Percentiles rank a stretch among this genome's conserved stretches.
Conservation (phyloP, 30 jellyfish, hydroid and myxozoan genomes). For the Rhopilema esculentum region DNA sequence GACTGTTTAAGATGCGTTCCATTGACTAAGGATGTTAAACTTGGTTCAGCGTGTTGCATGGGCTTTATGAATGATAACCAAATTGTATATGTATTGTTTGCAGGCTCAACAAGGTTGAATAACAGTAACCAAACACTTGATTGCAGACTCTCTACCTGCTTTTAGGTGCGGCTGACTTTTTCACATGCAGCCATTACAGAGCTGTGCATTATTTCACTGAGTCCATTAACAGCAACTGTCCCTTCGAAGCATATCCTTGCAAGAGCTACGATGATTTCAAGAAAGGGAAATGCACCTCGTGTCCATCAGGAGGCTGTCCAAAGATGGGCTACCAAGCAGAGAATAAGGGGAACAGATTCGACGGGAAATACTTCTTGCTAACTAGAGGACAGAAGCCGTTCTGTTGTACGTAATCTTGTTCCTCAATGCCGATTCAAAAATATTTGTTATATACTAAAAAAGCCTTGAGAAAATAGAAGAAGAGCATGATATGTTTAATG, state of each 20-base stretch:
- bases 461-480: too few relatives aligned
- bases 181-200: constrained; percentile 82
- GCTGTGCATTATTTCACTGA: constrained; percentile 63
- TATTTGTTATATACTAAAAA: too few relatives aligned
- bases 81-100: too few relatives aligned
- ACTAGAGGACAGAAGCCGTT: constrained; percentile 71
- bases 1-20: too few relatives aligned
- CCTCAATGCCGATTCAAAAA: too few relatives aligned
- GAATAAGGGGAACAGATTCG: constrained; percentile 34
- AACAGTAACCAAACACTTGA: too few relatives aligned
- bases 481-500: too few relatives aligned
- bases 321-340: constrained; percentile 77
- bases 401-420: constrained; percentile 79
- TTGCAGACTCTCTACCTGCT: background rate
- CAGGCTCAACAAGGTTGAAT: too few relatives aligned
- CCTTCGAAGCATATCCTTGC: constrained; percentile 71
- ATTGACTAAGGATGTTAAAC: too few relatives aligned
- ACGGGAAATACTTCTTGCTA: constrained; percentile 63
- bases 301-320: constrained; percentile 67
- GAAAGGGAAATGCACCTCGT: constrained; percentile 67
- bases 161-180: constrained; percentile 44
- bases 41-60: too few relatives aligned
- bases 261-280: constrained; percentile 44
- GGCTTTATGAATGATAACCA: too few relatives aligned
- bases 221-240: constrained; percentile 59